Evolutionary conservation across 2,888 invertebrate genomes (phyloP), one percentile per base, ranked within the genome.

Genomic region (Ischnus inquisitorius): DNA sequence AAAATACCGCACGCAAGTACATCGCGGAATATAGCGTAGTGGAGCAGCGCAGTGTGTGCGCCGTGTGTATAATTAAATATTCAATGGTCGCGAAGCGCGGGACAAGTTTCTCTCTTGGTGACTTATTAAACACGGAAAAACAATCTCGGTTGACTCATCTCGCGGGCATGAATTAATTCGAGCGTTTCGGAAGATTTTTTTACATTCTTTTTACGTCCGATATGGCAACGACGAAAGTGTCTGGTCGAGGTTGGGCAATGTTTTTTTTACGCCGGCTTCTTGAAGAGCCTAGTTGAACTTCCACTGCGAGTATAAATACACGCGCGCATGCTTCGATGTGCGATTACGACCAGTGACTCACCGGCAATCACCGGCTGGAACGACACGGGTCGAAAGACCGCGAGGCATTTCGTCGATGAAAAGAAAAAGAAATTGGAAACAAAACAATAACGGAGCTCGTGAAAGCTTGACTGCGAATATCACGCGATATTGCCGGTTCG

Each of bases 321-420:
- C 22, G 34, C 19, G 34, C 12, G 10, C 51, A 39, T 48, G 48
- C 12, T 34, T 46, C 54, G 25, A 43, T 80, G 10, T 28, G 72
- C 65, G 64, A 75, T 76, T 69, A 74, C n/a, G 6, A 8, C 2
- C 25, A 43, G 25, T 82, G 71, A 77, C 54, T 64, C 78, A 71
- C n/a, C 62, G 16, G 51, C 64, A 46, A 22, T 28, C 76, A 67
- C 39, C 43, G 43, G 34, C 69, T 71, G 62, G 39, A 78, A 71
- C 69, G 64, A 5, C 39, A 34, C 62, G 46, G 8, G 57, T 60
- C 14, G 39, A 75, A 25, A 57, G 67, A 77, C 64, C 28, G 25
- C 41, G 25, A 76, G n/a, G 19, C 69, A 62, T 69, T 68, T 78
- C 22, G 62, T 25, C 39, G 46, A 78, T 62, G 48, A 78, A 62